Conservation (phyloP, 2,113 vertebrate species). For the Otis tarda region DNA sequence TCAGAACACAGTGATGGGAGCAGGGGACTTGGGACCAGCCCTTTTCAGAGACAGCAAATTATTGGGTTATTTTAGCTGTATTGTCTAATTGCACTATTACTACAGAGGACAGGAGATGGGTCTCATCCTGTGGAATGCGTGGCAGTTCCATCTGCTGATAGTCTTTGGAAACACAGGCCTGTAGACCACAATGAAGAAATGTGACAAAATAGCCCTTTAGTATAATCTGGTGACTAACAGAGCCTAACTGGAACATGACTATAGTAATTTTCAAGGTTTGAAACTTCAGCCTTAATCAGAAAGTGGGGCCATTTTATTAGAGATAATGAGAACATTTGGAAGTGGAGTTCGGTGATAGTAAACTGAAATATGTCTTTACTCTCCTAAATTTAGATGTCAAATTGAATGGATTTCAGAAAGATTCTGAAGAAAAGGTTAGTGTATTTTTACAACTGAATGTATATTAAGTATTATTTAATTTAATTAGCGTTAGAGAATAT, state of each 20-base stretch:
- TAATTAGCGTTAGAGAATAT: background rate
- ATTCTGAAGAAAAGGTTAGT: constrained; percentile 63
- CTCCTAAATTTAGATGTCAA: constrained; percentile 29
- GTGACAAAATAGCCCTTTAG: background rate
- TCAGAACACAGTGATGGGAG: background rate
- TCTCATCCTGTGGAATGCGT: background rate
- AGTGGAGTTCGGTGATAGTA: background rate
- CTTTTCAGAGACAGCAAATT: background rate
- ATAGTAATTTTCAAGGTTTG: background rate
- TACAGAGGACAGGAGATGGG: background rate
- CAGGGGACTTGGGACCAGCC: background rate
- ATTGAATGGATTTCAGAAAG: constrained; percentile 37
- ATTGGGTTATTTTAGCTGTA: background rate
- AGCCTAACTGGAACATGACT: background rate
- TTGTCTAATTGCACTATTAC: background rate
- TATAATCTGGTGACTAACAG: background rate
- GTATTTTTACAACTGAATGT: background rate
- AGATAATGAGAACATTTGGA: background rate
- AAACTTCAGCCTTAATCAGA: background rate
- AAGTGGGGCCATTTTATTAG: background rate
- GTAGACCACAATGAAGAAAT: background rate
- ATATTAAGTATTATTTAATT: background rate
- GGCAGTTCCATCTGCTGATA: background rate
- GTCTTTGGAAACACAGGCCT: background rate
- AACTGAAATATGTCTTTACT: constrained; percentile 18